These are phyloP conservation scores for Lasioglossum calceatum DNA, from an alignment of 2,888 invertebrate species.

Conservation along the genomic window DNA sequence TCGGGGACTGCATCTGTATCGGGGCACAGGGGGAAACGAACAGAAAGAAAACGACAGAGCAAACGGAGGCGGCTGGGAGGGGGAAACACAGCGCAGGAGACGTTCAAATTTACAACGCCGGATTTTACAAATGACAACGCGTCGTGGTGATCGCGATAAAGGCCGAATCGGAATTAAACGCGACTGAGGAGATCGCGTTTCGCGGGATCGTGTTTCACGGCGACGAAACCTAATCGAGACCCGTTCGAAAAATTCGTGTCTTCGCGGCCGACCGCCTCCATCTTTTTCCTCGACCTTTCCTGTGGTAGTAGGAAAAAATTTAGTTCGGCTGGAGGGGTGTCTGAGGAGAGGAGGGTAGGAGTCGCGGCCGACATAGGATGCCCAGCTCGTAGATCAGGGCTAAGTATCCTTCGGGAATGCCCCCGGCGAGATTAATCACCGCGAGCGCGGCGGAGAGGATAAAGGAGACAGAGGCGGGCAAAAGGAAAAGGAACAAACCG, in stretches of 20 bases:
- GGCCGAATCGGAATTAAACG: constrained; percentile 46
- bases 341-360: neutral
- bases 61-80: neutral
- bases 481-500: constrained; percentile 5
- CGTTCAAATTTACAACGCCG: constrained; percentile 29
- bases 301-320: neutral
- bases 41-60: neutral
- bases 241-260: constrained; percentile 33
- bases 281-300: constrained; percentile 3
- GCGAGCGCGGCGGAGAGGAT: constrained; percentile 49
- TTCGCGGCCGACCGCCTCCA: neutral
- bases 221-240: constrained; percentile 45
- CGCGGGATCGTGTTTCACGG: constrained; percentile 48
- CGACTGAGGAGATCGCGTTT: constrained; percentile 36
- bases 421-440: constrained; percentile 78
- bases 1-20: constrained; percentile 12
- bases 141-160: constrained; percentile 44
- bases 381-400: constrained; percentile 76
- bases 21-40: neutral
- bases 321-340: neutral
- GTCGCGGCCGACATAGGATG: constrained; percentile 39
- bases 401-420: constrained; percentile 79
- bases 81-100: neutral
- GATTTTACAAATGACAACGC: constrained; percentile 32
- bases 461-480: constrained; percentile 25